phyloP scores from a whole-genome alignment of 2,888 invertebrate species.

The Dicyrtoma fusca region DNA sequence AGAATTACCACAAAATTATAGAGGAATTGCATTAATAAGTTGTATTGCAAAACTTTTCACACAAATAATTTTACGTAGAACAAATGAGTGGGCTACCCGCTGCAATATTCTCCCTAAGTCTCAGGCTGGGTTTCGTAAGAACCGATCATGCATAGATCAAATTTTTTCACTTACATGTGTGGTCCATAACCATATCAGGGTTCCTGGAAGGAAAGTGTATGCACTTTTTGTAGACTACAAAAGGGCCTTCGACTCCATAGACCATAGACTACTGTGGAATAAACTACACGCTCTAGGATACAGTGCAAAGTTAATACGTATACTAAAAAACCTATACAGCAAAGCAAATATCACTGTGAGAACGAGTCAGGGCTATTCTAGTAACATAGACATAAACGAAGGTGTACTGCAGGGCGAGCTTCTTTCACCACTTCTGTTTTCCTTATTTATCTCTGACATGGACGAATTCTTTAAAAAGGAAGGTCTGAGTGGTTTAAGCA shows the following conservation, averaged over 20 bases:
- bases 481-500: not conserved
- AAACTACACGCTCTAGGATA: constrained; percentile 19
- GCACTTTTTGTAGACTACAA: constrained; percentile 33
- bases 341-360: not conserved
- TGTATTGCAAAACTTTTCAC: constrained; percentile 41
- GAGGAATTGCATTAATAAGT: constrained; percentile 40
- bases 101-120: constrained; percentile 36
- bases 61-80: constrained; percentile 30
- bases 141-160: constrained; percentile 28
- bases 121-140: constrained; percentile 40
- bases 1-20: constrained; percentile 39
- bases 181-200: constrained; percentile 16
- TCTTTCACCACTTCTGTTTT: constrained; percentile 14
- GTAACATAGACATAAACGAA: constrained; percentile 7
- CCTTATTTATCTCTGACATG: constrained; percentile 8
- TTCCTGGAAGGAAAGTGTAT: constrained; percentile 16
- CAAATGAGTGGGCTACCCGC: constrained; percentile 31
- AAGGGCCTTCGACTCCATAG: constrained; percentile 25
- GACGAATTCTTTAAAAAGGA: not conserved
- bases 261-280: constrained; percentile 20
- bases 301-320: constrained; percentile 5
- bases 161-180: constrained; percentile 37
- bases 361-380: not conserved
- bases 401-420: constrained; percentile 18
- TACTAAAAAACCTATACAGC: constrained; percentile 10